Percentiles rank a stretch among this genome's conserved stretches.
Conservation (phyloP, 2,113 vertebrate species). For the Sebastes schlegelii region DNA sequence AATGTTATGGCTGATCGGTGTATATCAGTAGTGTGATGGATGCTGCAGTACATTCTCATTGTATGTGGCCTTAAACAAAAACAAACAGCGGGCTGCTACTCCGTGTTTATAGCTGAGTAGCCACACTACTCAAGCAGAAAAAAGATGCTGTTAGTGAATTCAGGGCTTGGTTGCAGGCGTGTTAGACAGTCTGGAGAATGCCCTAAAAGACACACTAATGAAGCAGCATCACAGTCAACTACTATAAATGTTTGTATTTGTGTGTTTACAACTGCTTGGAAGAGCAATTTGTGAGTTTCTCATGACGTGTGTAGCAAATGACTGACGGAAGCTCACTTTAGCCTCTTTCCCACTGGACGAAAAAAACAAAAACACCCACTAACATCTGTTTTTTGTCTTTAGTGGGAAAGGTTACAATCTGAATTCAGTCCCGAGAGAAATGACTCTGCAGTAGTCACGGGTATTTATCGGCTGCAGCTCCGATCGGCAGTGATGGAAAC, state of each 20-base stretch:
- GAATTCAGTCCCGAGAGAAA: too few relatives aligned
- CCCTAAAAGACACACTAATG: conserved; percentile 20
- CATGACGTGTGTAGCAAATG: neutral
- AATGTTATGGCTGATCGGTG: too few relatives aligned
- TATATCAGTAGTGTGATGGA: neutral
- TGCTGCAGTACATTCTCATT: neutral
- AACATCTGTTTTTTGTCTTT: too few relatives aligned
- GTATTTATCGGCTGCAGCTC: too few relatives aligned
- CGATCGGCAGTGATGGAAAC: too few relatives aligned
- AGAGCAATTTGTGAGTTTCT: neutral
- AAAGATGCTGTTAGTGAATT: conserved; percentile 28
- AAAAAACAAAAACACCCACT: too few relatives aligned
- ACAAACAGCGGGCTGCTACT: conserved; percentile 38
- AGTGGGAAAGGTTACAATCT: too few relatives aligned
- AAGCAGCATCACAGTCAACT: conserved; percentile 24
- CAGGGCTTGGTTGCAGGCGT: conserved; percentile 49
- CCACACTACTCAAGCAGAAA: conserved; percentile 67
- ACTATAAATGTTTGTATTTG: conserved; percentile 11
- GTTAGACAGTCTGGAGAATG: conserved; percentile 47
- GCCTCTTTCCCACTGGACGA: too few relatives aligned
- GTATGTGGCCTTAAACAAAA: conserved; percentile 1
- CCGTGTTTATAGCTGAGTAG: conserved; percentile 53
- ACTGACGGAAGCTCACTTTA: neutral
- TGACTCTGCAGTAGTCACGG: too few relatives aligned
- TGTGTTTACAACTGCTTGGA: conserved; percentile 14